Evolutionary conservation across 2,113 vertebrate species (phyloP), one percentile per base, ranked within the genome.

Genomic region (Actinemys pallida): DNA sequence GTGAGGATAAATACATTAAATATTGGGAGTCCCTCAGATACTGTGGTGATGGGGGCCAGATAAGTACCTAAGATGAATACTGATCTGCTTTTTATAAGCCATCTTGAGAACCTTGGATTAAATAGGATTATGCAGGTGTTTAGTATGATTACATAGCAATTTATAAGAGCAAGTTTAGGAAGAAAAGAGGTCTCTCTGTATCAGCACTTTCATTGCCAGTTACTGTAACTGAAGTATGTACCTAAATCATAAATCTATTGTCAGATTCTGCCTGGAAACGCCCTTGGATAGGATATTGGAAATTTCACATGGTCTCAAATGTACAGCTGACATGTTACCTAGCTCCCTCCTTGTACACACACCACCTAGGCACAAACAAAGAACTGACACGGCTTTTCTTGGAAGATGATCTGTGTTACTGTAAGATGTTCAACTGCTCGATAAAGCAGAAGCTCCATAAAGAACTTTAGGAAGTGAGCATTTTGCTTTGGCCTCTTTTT

Each of bases 141-240:
- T 75, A 39, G 39, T 24, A 42, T 75, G n/a, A 42, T 42, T 22
- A 75, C 27, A 56, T 31, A 65, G 62, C 57, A 59, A 59, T 59
- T 31, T 59, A 31, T 59, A 59, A 59, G 27, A 59, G 57, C 29
- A 35, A 8, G 31, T 35, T 65, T 65, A 54, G 11, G 11, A 29
- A 49, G 76, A 27, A 79, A 82, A 22, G 11, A 47, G 35, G 49
- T n/a, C 83, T 19, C 53, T 31, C 1, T 78, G 39, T 0, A 11
- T 0, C 2, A 78, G 3, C 2, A 0, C 4, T 2, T 3, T n/a
- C 1, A 19, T 35, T 65, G 50, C 2, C 54, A 2, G 50, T 20
- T 17, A 1, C 1, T 16, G 89, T 1, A 88, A 2, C 65, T 0
- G 1, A 31, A 19, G 16, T 1, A 19, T 0, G 9, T 24, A 42